Conservation (phyloP, 1,140 invertebrate species). For the Drosophila nigrodunni region DNA sequence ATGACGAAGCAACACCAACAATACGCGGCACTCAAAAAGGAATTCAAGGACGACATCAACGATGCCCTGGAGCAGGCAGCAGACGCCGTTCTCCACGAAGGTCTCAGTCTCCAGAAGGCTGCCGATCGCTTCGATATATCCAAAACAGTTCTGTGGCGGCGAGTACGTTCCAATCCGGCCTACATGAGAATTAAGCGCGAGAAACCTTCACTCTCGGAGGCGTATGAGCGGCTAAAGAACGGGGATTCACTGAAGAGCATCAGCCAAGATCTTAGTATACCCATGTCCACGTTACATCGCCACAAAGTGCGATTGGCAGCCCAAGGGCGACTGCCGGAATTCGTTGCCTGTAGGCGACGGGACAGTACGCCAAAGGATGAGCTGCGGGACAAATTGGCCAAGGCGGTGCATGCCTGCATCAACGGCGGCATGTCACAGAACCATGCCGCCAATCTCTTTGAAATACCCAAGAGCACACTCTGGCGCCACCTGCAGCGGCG, state of each 20-base stretch:
- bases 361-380: conserved; percentile 85
- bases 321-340: conserved; percentile 86
- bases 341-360: conserved; percentile 85
- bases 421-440: conserved; percentile 87
- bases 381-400: conserved; percentile 85
- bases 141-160: conserved; percentile 87
- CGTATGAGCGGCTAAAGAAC: conserved; percentile 86
- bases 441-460: conserved; percentile 86
- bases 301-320: conserved; percentile 86
- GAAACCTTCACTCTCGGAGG: conserved; percentile 85
- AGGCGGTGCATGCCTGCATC: conserved; percentile 86
- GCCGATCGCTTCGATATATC: conserved; percentile 86
- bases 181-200: conserved; percentile 85
- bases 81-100: conserved; percentile 86
- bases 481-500: conserved; percentile 86
- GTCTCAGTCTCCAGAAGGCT: conserved; percentile 86
- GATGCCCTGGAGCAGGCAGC: conserved; percentile 84
- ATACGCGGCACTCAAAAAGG: conserved; percentile 56
- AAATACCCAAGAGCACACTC: conserved; percentile 87
- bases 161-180: conserved; percentile 86
- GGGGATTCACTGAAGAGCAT: conserved; percentile 87
- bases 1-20: conserved; percentile 47
- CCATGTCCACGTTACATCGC: conserved; percentile 87
- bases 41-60: conserved; percentile 61
- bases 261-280: conserved; percentile 85